Conservation (phyloP, 1,140 invertebrate species). For the Idris sp. region DNA sequence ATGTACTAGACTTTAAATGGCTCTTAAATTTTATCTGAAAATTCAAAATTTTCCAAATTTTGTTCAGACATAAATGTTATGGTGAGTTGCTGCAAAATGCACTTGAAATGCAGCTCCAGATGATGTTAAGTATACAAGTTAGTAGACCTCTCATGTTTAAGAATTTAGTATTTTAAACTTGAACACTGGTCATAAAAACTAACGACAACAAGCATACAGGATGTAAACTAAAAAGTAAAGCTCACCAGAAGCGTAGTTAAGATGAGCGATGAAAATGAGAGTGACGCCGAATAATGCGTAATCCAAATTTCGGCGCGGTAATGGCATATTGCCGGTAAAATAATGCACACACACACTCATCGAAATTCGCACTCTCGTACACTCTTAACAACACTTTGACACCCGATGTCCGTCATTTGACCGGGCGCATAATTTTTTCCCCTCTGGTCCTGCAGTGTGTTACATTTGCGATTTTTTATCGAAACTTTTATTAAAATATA, state of each 20-base stretch:
- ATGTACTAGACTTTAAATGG: too few species aligned
- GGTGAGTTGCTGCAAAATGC: too few species aligned
- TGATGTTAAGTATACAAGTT: too few species aligned
- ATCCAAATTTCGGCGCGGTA: slow-evolving; percentile 74
- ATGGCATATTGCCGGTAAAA: slow-evolving; percentile 70
- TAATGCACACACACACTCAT: slow-evolving; percentile 74
- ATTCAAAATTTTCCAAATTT: too few species aligned
- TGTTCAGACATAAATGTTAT: too few species aligned
- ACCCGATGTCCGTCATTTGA: slow-evolving; percentile 70
- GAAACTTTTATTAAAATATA: slow-evolving; percentile 59
- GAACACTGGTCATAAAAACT: too few species aligned
- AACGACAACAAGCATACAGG: too few species aligned
- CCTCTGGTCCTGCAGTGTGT: slow-evolving; percentile 59
- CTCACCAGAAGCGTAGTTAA: slow-evolving; percentile 69
- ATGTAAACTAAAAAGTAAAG: too few species aligned
- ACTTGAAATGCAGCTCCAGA: too few species aligned
- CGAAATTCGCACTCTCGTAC: slow-evolving; percentile 67
- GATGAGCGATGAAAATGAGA: slow-evolving; percentile 51
- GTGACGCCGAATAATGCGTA: slow-evolving; percentile 67
- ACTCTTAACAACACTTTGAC: slow-evolving; percentile 64
- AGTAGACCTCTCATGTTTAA: too few species aligned
- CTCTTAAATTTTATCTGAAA: too few species aligned
- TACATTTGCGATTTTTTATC: slow-evolving; percentile 55
- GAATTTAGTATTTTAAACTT: too few species aligned
- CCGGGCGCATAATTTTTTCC: slow-evolving; percentile 58